Base-by-base conservation (phyloP, 2,113 vertebrate genomes). In the Pollachius pollachius region DNA sequence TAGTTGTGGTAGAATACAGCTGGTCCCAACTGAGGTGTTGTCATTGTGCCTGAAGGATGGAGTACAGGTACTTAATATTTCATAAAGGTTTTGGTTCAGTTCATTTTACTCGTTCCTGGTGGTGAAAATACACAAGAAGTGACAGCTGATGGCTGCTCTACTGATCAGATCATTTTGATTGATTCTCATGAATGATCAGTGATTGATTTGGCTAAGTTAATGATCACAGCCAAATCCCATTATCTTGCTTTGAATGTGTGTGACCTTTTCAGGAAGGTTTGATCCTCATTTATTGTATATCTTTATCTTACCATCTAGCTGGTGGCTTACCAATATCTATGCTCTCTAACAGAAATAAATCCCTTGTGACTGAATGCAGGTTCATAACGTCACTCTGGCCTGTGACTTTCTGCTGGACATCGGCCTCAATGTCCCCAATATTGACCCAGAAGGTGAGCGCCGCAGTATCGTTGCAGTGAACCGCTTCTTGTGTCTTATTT, bases 311-410 rank as follows among this genome's bases (percentile, higher is more conserved):
- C 30, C 30, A 34, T 3, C 30, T 34, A 4, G 30, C 30, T 6
- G 0, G 4, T 34, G 30, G 30, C 30, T 34, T 34, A 4, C 41
- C 41, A 48, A 13, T 48, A 48, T 48, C 41, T 48, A 48, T 11
- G 11, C 41, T 48, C 41, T 9, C 41, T 13, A 48, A 48, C 41
- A 48, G 8, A 48, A 48, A 48, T 48, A 48, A 48, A 48, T 48
- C 9, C 1, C 9, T 48, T 19, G 13, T 16, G 13, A 56, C 12
- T 71, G 41, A 48, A 48, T 13, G 15, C 25, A 99, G 97, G 76
- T 97, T 23, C 95, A 96, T 75, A 99, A 99, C 0, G 93, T 97
- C 52, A 93, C 91, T 1, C 82, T 98, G 81, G 97, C 95, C 0
- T 71, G 99, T 87, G 94, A 95, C 25, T 75, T 99, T 61, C 90